phyloP scores from a whole-genome alignment of 2,888 invertebrate genomes.

The Hydrotaea cyrtoneurina region DNA sequence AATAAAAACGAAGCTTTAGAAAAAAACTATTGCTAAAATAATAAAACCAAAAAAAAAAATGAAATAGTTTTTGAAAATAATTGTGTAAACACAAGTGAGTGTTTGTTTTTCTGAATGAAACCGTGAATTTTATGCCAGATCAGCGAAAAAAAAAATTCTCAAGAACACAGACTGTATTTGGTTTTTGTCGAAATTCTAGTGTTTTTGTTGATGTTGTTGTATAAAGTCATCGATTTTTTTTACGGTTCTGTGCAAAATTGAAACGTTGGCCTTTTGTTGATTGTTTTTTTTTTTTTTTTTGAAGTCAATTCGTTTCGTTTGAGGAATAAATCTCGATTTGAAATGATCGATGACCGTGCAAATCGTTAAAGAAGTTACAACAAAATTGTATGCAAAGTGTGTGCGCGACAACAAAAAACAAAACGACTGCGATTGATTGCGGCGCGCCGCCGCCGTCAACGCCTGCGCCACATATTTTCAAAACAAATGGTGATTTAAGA shows the following conservation, averaged over 20 bases:
- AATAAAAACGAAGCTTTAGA: background rate
- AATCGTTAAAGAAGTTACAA: conserved; percentile 37
- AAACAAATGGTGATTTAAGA: conserved; percentile 1
- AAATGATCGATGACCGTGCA: conserved; percentile 53
- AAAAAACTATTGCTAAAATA: background rate
- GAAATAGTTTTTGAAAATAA: too few relatives aligned
- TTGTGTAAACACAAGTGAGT: too few relatives aligned
- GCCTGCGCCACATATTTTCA: conserved; percentile 12
- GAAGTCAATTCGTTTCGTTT: background rate
- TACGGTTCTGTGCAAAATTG: background rate
- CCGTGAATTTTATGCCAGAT: background rate
- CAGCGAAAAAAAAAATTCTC: too few relatives aligned
- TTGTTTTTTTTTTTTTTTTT: background rate
- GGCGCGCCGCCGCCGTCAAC: background rate
- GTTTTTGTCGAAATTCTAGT: background rate
- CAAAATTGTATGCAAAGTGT: conserved; percentile 25
- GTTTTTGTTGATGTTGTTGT: background rate
- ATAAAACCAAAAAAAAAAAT: background rate
- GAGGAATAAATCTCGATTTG: background rate
- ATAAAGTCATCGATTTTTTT: background rate
- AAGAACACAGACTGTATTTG: too few relatives aligned
- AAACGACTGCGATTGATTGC: conserved; percentile 10
- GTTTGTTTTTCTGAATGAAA: too few relatives aligned
- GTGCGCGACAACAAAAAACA: background rate
- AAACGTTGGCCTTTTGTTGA: background rate